A percentile compares a stretch with the other conserved stretches of the same genome.
phyloP scores from a whole-genome alignment of 2,113 vertebrate genomes.

The Phyllopteryx taeniolatus region DNA sequence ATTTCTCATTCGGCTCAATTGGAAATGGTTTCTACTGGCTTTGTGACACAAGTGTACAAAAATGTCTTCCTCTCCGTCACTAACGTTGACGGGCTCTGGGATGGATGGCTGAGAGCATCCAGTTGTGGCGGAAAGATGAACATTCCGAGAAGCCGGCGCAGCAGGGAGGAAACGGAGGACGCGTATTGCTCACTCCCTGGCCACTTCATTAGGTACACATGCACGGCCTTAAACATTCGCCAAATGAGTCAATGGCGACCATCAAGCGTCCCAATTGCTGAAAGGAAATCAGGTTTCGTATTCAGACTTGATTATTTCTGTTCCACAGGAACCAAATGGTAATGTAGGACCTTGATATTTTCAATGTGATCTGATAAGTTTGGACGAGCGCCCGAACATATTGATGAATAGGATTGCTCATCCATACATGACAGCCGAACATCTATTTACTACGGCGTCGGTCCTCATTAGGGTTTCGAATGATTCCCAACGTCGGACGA shows the following conservation, averaged over 20 bases:
- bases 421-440: neutral
- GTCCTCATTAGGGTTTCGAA: too few species aligned
- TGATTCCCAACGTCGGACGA: too few species aligned
- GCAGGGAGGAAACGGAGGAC: slow-evolving; percentile 17
- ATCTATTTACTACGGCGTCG: too few species aligned
- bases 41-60: slow-evolving; percentile 39
- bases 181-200: neutral
- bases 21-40: slow-evolving; percentile 34
- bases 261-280: neutral
- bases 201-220: neutral
- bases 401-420: neutral
- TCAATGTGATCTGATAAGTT: neutral
- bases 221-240: neutral
- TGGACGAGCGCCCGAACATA: neutral
- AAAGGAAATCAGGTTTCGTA: neutral
- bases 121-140: slow-evolving; percentile 41
- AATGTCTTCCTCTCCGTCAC: slow-evolving; percentile 34
- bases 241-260: neutral
- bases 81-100: slow-evolving; percentile 7
- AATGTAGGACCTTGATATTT: neutral
- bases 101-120: slow-evolving; percentile 38
- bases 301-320: neutral
- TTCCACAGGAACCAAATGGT: neutral
- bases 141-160: slow-evolving; percentile 48
- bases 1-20: slow-evolving; percentile 33